Evolutionary conservation across 1,140 invertebrate genomes (phyloP), one percentile per base, ranked within the genome.

Genomic region (Battus philenor): DNA sequence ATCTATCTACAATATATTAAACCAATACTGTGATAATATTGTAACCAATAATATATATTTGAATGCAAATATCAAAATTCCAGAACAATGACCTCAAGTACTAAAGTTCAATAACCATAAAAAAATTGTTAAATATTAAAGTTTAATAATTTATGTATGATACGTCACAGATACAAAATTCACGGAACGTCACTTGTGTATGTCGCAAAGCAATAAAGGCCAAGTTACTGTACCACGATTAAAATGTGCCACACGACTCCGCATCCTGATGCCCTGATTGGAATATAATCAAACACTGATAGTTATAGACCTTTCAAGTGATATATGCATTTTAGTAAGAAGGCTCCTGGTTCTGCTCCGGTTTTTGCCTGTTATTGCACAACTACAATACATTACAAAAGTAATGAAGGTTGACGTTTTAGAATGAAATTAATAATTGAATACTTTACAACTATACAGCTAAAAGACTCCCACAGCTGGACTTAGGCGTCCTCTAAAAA

Each of bases 161-260:
- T 30, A 22, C 44, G 29, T 57, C 48, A 46, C 36, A 38, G 30
- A 36, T 44, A 52, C 29, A 31, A 39, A 41, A 54, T 63, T 67
- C 58, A 51, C 27, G 44, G 58, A 59, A 65, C 17, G 44, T 53
- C 63, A 53, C 63, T 54, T 45, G 54, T 38, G 36, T 59, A 54
- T 68, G 58, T 47, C 39, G 44, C 27, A 55, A 60, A 39, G 46
- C 54, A 56, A 57, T 64, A 64, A 68, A 77, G 70, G 76, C 66
- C 68, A 73, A 64, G 66, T 68, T 74, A 60, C 51, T 77, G 34
- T 80, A 71, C 66, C 76, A 57, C 56, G 44, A 48, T 80, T 75
- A 63, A 47, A 50, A 80, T 80, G 48, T 73, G 38, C 1, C 26
- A 29, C n/a, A 43, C 60, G 55, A 60, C 9, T 20, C 29, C 32